Conservation (phyloP, 2,113 vertebrate species). For the Taxidea taxus region DNA sequence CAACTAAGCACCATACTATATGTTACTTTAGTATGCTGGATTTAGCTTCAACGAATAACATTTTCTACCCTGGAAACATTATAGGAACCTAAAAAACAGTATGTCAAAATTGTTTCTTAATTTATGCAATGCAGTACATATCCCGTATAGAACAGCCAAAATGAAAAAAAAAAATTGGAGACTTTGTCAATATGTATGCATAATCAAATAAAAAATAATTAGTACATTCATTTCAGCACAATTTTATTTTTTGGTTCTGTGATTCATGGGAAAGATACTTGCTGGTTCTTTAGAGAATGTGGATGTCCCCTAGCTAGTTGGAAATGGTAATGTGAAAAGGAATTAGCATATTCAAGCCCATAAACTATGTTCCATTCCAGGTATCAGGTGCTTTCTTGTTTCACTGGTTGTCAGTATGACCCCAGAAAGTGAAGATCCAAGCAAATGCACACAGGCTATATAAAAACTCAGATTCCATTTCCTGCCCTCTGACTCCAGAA, state of each 20-base stretch:
- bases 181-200: not conserved
- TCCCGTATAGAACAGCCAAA: not conserved
- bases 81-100: not conserved
- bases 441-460: not conserved
- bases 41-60: not conserved
- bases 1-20: not conserved
- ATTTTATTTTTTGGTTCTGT: not conserved
- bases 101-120: not conserved
- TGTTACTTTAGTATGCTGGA: not conserved
- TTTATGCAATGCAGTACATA: not conserved
- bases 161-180: not conserved
- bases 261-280: not conserved
- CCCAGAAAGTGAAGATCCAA: not conserved
- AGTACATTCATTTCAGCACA: not conserved
- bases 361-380: not conserved
- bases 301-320: not conserved
- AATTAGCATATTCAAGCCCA: not conserved
- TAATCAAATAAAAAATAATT: not conserved
- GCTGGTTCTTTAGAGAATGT: not conserved
- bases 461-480: not conserved
- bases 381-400: not conserved
- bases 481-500: not conserved
- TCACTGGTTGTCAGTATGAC: not conserved
- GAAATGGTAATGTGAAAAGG: not conserved
- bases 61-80: not conserved